Conservation (phyloP, 1,140 invertebrate genomes). For the Psilanteris sp. region DNA sequence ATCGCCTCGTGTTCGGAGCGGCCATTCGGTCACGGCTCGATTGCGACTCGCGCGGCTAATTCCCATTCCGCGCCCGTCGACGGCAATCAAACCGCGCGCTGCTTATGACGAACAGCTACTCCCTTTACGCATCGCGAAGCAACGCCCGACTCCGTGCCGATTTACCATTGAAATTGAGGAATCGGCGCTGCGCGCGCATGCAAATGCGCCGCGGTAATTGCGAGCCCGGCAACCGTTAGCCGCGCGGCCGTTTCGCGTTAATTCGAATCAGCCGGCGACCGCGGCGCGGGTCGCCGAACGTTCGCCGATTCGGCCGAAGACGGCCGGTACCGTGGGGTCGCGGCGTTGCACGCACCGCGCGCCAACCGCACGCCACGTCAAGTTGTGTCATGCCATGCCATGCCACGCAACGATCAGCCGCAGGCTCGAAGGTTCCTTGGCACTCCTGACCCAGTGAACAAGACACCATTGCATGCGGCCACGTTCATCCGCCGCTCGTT, state of each 20-base stretch:
- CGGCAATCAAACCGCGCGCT: slow-evolving; percentile 52
- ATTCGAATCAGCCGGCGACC: slow-evolving; percentile 10
- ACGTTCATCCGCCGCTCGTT: too few species aligned
- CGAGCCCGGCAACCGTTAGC: too few species aligned
- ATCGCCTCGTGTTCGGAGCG: slow-evolving; percentile 12
- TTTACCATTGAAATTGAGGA: slow-evolving; percentile 63
- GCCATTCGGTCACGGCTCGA: slow-evolving; percentile 44
- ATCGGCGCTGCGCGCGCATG: slow-evolving; percentile 57
- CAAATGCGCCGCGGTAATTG: too few species aligned
- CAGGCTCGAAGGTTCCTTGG: slow-evolving; percentile 74
- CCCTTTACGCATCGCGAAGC: slow-evolving; percentile 67
- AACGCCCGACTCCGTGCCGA: slow-evolving; percentile 62
- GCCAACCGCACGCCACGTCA: slow-evolving; percentile 68
- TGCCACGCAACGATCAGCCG: slow-evolving; percentile 72
- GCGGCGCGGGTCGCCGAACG: slow-evolving; percentile 15
- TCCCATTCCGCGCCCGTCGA: slow-evolving; percentile 51
- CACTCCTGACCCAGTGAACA: slow-evolving; percentile 77
- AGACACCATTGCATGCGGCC: slow-evolving; percentile 74
- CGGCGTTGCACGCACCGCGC: slow-evolving; percentile 71
- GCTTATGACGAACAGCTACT: slow-evolving; percentile 62
- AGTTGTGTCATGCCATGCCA: slow-evolving; percentile 61
- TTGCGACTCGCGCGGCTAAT: slow-evolving; percentile 53
- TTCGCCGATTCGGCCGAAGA: slow-evolving; percentile 53
- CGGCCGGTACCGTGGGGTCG: slow-evolving; percentile 54
- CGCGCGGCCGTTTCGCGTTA: too few species aligned